Evolutionary conservation across 2,888 invertebrate species (phyloP).

Genomic region (Pristionchus mayeri): DNA sequence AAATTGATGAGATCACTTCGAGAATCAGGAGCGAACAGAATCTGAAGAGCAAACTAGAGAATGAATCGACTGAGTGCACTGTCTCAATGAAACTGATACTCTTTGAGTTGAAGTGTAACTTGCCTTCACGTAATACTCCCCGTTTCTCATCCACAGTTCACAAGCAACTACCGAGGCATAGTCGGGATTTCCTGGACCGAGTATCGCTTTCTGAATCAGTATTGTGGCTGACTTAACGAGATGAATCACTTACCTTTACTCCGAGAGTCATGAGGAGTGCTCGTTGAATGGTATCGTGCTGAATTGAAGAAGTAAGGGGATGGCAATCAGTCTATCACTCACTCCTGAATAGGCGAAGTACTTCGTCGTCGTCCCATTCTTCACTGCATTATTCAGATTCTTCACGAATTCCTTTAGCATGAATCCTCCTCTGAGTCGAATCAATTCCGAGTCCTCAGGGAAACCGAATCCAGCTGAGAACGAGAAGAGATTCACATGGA

Average conservation of each 20-base stretch:
- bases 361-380: slow-evolving; percentile 11
- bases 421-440: slow-evolving; percentile 51
- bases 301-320: neutral
- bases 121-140: slow-evolving; percentile 43
- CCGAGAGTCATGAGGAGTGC: slow-evolving; percentile 30
- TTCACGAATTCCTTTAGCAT: slow-evolving; percentile 51
- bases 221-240: neutral
- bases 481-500: neutral
- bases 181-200: slow-evolving; percentile 47
- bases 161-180: slow-evolving; percentile 46
- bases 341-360: slow-evolving; percentile 53
- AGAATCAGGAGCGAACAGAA: slow-evolving; percentile 22
- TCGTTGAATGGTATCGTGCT: slow-evolving; percentile 36
- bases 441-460: slow-evolving; percentile 50
- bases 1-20: neutral
- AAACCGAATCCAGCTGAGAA: slow-evolving; percentile 52
- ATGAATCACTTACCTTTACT: slow-evolving; percentile 33
- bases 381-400: slow-evolving; percentile 43
- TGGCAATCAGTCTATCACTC: neutral
- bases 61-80: too few species aligned
- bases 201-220: neutral
- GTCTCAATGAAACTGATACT: too few species aligned
- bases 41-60: neutral
- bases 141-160: slow-evolving; percentile 48
- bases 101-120: neutral